phyloP scores from a whole-genome alignment of 2,797 vertebrate species.

The Phoxinus dragarum region DNA sequence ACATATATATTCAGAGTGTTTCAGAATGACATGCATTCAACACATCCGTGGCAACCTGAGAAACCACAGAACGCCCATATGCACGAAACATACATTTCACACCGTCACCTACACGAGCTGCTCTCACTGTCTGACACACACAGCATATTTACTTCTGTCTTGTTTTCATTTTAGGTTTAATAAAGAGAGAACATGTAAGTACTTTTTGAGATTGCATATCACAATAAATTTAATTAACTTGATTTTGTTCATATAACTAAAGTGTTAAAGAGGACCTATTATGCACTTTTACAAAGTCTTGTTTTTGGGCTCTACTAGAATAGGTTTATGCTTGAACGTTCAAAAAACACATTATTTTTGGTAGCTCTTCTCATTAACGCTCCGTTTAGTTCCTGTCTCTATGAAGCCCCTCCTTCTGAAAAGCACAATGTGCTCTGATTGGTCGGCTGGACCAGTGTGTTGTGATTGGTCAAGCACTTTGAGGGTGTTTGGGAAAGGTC shows the following conservation, averaged over 20 bases:
- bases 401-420: no score
- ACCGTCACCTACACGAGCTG: not conserved
- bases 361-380: not conserved
- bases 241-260: not conserved
- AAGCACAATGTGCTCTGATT: no score
- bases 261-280: not conserved
- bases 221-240: not conserved
- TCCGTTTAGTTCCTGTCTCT: not conserved
- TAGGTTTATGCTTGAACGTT: not conserved
- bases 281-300: not conserved
- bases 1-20: slow-evolving; percentile 34
- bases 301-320: not conserved
- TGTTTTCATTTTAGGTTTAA: slow-evolving; percentile 56
- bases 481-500: no score
- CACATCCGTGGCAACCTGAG: slow-evolving; percentile 30
- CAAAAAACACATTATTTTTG: not conserved
- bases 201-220: slow-evolving; percentile 17
- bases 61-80: slow-evolving; percentile 46
- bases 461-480: no score
- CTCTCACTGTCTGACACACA: not conserved
- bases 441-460: no score
- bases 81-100: not conserved
- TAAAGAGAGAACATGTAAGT: slow-evolving; percentile 58
- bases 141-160: slow-evolving; percentile 17
- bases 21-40: slow-evolving; percentile 53